Base-by-base conservation (phyloP, 2,113 vertebrate species). In the Podilymbus podiceps region DNA sequence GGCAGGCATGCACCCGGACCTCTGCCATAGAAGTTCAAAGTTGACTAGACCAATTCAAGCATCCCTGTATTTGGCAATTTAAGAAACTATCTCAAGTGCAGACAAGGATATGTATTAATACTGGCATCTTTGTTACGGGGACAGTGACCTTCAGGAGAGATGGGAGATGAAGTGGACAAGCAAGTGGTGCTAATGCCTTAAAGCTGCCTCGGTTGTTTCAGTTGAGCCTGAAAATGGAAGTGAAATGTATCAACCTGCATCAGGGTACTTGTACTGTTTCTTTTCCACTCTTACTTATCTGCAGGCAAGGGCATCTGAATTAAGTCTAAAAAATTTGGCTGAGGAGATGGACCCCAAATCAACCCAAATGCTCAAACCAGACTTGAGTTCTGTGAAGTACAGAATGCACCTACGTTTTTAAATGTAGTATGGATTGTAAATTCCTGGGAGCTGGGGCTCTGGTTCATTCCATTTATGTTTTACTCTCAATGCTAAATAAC, bases 1-100 rank as follows among this genome's bases (percentile, higher is more conserved):
- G 31, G 47, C 0, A 0, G 76, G 8, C 30, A 53, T 0, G 0
- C 4, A 9, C 3, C 1, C 4, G 0, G 25, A 78, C 16, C 11
- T 60, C 58, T 42, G 73, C 19, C 24, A 11, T 1, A 2, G 17
- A 42, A 71, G 23, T 28, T 53, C 77, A 75, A 15, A 30, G 52
- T 24, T 25, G 9, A 30, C 55, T 38, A 12, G 25, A 72, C n/a
- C 49, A 56, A 73, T 1, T 5, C 4, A 1, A 13, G 0, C 2
- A 0, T 53, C 49, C 23, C 53, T 8, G 10, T 28, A 78, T 68
- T 50, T 2, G 0, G 18, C 40, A 85, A 63, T 64, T 75, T 72
- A 47, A 77, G 24, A 28, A 74, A 52, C 40, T 49, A 28, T 9
- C 52, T 78, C 27, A 55, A 2, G 33, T 30, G 11, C 1, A 1